Base-by-base conservation (phyloP, 2,797 vertebrate genomes). In the Diplodus puntazzo region DNA sequence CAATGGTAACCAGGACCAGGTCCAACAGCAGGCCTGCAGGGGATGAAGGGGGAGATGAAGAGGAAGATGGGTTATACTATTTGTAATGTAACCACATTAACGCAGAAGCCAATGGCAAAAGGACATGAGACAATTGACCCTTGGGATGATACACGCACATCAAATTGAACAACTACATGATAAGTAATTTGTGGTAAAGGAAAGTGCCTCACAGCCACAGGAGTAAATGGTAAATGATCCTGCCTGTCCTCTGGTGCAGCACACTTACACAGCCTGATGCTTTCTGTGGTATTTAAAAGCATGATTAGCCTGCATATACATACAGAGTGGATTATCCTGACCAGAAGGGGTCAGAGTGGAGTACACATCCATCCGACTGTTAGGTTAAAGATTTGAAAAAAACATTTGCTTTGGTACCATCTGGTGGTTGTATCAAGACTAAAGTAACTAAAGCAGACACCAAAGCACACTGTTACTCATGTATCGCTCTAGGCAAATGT, bases 1-100 rank as follows among this genome's bases (percentile, higher is more conserved):
- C 95, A 23, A 95, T 84, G 0, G 84, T 86, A 20, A 99, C 97
- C 86, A 99, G 91, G 82, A 97, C 78, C 23, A 99, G 84, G 90
- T 99, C 98, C 92, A 99, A 79, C 77, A 99, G 86, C 81, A 99
- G 81, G 0, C 97, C 97, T 98, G 68, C 13, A 73, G 46, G 66
- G 39, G 8, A 46, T 1, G 43, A 46, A 48, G 48, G 20, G 18
- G 2, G 17, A 73, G 53, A 23, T 5, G 18, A 34, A 25, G 34
- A n/a, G 13, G 1, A 11, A 77, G 58, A 25, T 5, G 18, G 17
- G 58, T 43, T 34, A 63, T 2, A 69, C 3, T 54, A 34, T 34
- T 34, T 34, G 50, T 25, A 53, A 6, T 30, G 13, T 34, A 25
- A 20, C 18, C 53, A 66, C 25, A 70, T 23, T 17, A 1, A 73